Percentiles rank a stretch among this genome's conserved stretches.
Evolutionary conservation across 2,888 invertebrate genomes (phyloP).

Genomic region (Periphyllus acericola): DNA sequence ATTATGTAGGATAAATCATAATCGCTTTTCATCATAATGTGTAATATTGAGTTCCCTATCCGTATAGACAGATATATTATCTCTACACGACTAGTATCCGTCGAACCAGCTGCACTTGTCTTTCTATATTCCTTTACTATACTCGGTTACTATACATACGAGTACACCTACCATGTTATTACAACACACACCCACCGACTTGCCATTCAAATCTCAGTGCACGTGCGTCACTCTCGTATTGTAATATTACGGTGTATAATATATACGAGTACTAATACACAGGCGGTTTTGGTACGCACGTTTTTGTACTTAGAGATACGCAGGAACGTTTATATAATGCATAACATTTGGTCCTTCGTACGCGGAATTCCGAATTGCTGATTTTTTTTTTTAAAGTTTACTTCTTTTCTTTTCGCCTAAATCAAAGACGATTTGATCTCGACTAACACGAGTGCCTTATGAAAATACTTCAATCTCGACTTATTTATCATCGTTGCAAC

Average conservation of each 20-base stretch:
- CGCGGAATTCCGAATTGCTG: no score
- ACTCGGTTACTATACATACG: constrained; percentile 5
- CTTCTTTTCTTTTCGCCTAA: no score
- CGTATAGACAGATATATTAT: not conserved
- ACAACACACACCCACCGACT: constrained; percentile 10
- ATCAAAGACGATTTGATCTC: no score
- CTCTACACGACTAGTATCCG: not conserved
- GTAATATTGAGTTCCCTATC: not conserved
- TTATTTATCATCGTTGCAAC: no score
- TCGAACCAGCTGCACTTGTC: not conserved
- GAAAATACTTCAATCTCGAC: no score
- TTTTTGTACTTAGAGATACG: no score
- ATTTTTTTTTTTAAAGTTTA: no score
- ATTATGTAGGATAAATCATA: not conserved
- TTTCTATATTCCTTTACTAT: not conserved
- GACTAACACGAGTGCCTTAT: no score
- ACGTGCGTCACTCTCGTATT: constrained; percentile 6
- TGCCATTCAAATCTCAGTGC: constrained; percentile 21
- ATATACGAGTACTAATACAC: not conserved
- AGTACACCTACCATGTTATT: constrained; percentile 39
- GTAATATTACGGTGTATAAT: constrained; percentile 1
- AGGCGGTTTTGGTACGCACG: no score
- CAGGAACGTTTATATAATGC: no score
- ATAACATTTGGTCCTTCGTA: no score
- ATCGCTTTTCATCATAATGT: not conserved